Base-by-base conservation (phyloP, 2,797 vertebrate species). In the Euphonia xanthogaster region DNA sequence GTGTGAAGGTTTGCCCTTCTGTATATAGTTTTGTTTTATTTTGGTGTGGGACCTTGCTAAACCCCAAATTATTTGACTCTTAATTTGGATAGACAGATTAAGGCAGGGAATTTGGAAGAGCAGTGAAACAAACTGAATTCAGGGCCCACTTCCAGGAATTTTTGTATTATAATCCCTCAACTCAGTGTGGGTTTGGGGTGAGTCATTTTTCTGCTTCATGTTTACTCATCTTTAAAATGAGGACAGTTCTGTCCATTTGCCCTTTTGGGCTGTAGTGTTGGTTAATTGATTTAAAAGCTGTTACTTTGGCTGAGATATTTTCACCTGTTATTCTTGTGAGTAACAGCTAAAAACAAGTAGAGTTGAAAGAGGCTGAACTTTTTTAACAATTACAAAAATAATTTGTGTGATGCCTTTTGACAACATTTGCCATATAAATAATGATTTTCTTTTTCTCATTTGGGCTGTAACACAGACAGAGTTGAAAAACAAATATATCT, bases 271-370 rank as follows among this genome's bases (percentile, higher is more conserved):
- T 65, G 44, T 62, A 57, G 54, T 0, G 9, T 62, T 63, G 24
- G 65, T 90, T 82, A 83, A 72, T 79, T 95, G 88, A 95, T 93
- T 88, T 93, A 96, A 95, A 94, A 93, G 94, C 77, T 95, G 93
- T 14, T 77, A 57, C 71, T 91, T 93, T 89, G 67, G 86, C 74
- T 78, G 65, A 55, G 65, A 18, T 39, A 28, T 39, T 79, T 88
- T 63, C 76, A 81, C 68, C 90, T 93, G 67, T 87, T 95, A 54
- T 84, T 93, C 84, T 84, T 90, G 71, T 54, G 28, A 78, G 35
- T 95, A 93, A 87, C 54, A 89, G 57, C 86, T 95, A 47, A 92
- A 91, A 95, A 25, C 37, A 66, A 66, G 57, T 70, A 4, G 30
- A 67, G 63, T 51, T 94, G 65, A 87, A 92, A 77, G 67, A 81